Evolutionary conservation across 2,113 vertebrate genomes (phyloP).

Genomic region (Clarias macrocephalus): DNA sequence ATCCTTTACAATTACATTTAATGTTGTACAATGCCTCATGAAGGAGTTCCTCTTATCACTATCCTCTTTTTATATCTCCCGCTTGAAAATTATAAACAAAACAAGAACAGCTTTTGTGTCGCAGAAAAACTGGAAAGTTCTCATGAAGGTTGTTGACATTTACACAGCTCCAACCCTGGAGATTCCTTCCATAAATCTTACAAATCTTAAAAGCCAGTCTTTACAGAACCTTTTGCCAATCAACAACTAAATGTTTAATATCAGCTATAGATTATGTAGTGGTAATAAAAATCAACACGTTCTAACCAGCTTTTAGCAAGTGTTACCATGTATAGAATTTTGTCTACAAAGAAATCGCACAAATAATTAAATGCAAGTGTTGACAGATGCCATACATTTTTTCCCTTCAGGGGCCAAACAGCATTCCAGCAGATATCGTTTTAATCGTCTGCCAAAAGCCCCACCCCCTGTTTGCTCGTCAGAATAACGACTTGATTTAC

Average conservation of each 20-base stretch:
- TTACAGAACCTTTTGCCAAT: too few relatives aligned
- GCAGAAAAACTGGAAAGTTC: neutral
- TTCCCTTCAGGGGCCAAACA: conserved; percentile 81
- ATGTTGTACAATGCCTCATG: neutral
- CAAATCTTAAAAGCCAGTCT: too few relatives aligned
- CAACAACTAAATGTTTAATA: too few relatives aligned
- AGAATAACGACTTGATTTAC: conserved; percentile 75
- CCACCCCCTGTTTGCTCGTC: conserved; percentile 79
- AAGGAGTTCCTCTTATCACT: neutral
- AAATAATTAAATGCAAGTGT: too few relatives aligned
- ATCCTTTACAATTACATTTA: neutral
- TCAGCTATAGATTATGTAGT: neutral
- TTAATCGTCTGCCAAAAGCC: conserved; percentile 86
- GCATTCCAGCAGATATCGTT: conserved; percentile 88
- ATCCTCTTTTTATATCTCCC: neutral
- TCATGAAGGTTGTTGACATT: too few relatives aligned
- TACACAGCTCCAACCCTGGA: neutral
- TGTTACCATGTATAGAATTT: too few relatives aligned
- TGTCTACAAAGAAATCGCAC: too few relatives aligned
- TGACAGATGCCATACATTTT: neutral
- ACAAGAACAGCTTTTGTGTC: neutral
- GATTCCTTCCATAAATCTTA: neutral
- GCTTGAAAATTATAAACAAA: neutral
- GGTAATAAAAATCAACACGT: too few relatives aligned
- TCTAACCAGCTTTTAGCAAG: neutral